phyloP scores from a whole-genome alignment of 1,140 invertebrate species.

The Tachypleus tridentatus region DNA sequence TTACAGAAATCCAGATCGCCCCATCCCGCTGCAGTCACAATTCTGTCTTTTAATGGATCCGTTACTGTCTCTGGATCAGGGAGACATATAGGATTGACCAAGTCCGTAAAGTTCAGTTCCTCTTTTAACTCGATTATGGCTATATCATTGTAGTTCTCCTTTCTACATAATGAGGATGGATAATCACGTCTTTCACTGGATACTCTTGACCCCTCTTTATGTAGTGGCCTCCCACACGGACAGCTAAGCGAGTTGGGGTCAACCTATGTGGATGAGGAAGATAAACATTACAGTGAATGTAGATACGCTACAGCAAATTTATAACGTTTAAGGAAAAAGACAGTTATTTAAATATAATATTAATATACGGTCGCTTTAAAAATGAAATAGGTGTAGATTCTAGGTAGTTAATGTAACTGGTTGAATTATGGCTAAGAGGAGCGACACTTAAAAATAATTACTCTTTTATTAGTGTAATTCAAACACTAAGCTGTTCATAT shows the following conservation, averaged over 20 bases:
- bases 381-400: too few species aligned
- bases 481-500: too few species aligned
- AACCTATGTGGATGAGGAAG: too few species aligned
- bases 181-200: constrained; percentile 3
- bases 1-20: constrained; percentile 17
- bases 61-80: background rate
- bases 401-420: too few species aligned
- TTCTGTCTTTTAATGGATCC: constrained; percentile 3
- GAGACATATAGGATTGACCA: constrained; percentile 13
- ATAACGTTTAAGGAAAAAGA: too few species aligned
- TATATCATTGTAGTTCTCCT: constrained; percentile 16
- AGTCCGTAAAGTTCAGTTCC: constrained; percentile 1
- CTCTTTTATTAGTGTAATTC: too few species aligned
- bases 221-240: constrained; percentile 9
- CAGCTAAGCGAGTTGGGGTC: constrained; percentile 3
- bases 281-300: too few species aligned
- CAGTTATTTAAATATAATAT: too few species aligned
- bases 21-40: constrained; percentile 15
- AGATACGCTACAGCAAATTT: too few species aligned
- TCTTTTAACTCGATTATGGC: constrained; percentile 11
- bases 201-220: background rate
- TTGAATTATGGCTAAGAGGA: too few species aligned
- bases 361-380: too few species aligned
- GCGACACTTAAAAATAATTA: too few species aligned
- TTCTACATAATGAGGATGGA: constrained; percentile 8